A percentile compares a stretch with the other conserved stretches of the same genome.
phyloP scores from a whole-genome alignment of 2,888 invertebrate genomes.

The Diabrotica balteata region DNA sequence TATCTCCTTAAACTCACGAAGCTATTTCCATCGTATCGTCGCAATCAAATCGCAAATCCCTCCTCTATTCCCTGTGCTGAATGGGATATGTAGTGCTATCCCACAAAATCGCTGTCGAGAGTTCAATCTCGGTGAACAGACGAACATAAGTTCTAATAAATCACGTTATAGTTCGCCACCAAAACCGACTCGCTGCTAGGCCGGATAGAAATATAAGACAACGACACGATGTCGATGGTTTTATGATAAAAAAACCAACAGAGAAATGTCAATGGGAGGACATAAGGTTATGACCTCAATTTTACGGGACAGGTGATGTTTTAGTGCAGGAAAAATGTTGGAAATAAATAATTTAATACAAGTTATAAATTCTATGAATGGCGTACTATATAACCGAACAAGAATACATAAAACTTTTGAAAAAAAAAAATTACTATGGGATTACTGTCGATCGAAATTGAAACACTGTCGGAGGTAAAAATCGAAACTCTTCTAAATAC shows the following conservation, averaged over 20 bases:
- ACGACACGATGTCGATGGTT: not conserved
- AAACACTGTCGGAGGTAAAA: no score
- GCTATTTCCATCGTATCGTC: no score
- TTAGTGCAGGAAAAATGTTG: no score
- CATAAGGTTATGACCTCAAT: not conserved
- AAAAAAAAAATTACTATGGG: no score
- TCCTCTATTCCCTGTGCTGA: not conserved
- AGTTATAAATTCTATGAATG: no score
- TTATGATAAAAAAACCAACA: not conserved
- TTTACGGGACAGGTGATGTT: no score
- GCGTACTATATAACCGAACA: no score
- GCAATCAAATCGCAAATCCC: not conserved
- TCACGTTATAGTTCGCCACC: slow-evolving; percentile 1
- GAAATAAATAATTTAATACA: no score
- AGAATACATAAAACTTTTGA: no score
- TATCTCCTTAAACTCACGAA: no score
- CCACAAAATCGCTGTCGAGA: slow-evolving; percentile 2
- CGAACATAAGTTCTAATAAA: slow-evolving; percentile 8
- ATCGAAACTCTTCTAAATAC: no score
- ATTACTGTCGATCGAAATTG: no score
- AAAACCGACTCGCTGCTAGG: not conserved
- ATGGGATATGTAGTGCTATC: slow-evolving; percentile 2
- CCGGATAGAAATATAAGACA: not conserved
- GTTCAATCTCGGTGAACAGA: slow-evolving; percentile 3
- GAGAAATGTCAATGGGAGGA: not conserved